Evolutionary conservation across 2,113 vertebrate genomes (phyloP), one percentile per base, ranked within the genome.

Genomic region (Agelaius tricolor): DNA sequence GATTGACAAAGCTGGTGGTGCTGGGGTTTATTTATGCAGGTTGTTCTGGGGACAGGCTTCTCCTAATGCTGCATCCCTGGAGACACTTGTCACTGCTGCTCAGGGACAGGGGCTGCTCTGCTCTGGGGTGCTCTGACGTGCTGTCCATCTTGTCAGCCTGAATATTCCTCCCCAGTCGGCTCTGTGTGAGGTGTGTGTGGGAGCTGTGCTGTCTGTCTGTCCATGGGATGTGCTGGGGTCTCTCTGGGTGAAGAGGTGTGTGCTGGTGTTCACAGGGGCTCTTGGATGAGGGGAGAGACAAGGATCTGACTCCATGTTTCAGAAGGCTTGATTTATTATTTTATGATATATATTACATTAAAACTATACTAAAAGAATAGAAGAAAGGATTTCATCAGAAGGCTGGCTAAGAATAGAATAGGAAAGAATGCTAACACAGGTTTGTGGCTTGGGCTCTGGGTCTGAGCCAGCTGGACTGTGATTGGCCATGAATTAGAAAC

Each of bases 1-100:
- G 91, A 96, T 44, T 97, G 96, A 85, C 89, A 92, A 46, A 87
- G 63, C 73, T 87, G 92, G 10, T 74, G 61, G 76, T 93, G 39
- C 35, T 68, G 95, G 83, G 78, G 85, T 94, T 90, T 94, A 87
- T 93, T 94, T 93, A 65, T 94, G 89, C 69, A 74, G 0, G 1
- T 12, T 84, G 91, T 24, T 65, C 43, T 65, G 71, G 67, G 86
- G 75, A 82, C 67, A 88, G 65, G 57, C 61, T 91, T 58, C 63
- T 94, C 67, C 75, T 76, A 6, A 10, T 23, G 59, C 61, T 77
- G 31, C 77, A 55, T 61, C 71, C 43, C 78, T 24, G 13, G 35
- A 52, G 93, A 84, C 37, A 89, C 59, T 78, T 78, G 84, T 94
- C 90, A 95, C 33, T 22, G 72, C 78, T 93, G 92, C 82, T 94